A percentile compares a stretch with the other conserved stretches of the same genome.
phyloP scores from a whole-genome alignment of 1,140 invertebrate genomes.

The Pachyrhynchus sulphureomaculatus region DNA sequence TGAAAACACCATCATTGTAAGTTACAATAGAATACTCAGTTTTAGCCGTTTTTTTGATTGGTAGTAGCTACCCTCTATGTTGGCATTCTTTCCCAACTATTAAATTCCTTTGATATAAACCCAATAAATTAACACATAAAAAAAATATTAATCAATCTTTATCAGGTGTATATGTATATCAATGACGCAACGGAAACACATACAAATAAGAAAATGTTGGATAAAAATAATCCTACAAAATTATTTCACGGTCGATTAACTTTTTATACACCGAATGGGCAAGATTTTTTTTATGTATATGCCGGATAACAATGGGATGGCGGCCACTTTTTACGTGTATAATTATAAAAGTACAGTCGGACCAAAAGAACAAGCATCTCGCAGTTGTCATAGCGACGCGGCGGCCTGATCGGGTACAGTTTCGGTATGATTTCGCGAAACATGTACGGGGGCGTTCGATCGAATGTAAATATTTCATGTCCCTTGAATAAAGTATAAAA shows the following conservation, averaged over 20 bases:
- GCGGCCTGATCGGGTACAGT: constrained; percentile 42
- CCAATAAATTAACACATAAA: no score
- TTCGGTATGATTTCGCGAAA: constrained; percentile 44
- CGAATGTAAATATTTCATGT: neutral
- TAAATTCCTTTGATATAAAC: no score
- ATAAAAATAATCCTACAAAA: constrained; percentile 10
- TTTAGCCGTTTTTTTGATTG: no score
- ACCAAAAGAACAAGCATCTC: constrained; percentile 40
- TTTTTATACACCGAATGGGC: neutral
- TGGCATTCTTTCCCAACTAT: no score
- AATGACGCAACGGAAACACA: no score
- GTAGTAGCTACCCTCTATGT: no score
- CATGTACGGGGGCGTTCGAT: constrained; percentile 21
- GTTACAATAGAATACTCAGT: no score
- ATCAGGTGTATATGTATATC: no score
- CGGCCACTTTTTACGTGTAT: constrained; percentile 44
- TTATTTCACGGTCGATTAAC: constrained; percentile 32
- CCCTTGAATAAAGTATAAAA: neutral
- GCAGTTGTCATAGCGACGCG: constrained; percentile 48
- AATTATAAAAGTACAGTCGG: constrained; percentile 49
- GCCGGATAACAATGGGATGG: constrained; percentile 4
- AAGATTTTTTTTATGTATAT: constrained; percentile 1
- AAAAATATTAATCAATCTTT: no score
- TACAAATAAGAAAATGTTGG: no score
- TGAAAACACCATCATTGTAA: no score